Evolutionary conservation across 2,113 vertebrate species (phyloP), one percentile per base, ranked within the genome.

Genomic region (Chiloscyllium plagiosum): DNA sequence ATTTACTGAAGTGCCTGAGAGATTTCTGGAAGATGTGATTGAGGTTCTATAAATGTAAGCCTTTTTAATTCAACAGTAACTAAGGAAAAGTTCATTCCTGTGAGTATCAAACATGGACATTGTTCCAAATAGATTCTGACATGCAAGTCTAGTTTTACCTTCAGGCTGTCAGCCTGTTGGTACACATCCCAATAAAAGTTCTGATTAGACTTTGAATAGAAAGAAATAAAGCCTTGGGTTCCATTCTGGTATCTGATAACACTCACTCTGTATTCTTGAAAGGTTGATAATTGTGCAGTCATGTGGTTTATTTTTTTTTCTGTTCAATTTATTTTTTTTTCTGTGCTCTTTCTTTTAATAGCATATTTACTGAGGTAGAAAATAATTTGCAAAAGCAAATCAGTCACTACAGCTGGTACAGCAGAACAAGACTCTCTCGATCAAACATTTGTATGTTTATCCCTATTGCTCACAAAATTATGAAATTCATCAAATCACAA

Each of bases 81-180:
- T 61, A 56, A 89, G 52, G 86, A 61, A 89, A 61, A 61, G 92
- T 69, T 69, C 22, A 69, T 69, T 94, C 33, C 42, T 94, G 6
- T 94, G 52, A 90, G 52, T 90, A 61, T 65, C 87, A 61, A 61
- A 70, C 92, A 22, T 69, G 92, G 66, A 47, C 33, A 15, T 47
- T 47, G 66, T 70, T 94, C 66, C 19, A 94, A 68, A 69, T 94
- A 26, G 92, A 69, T 69, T 42, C n/a, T 94, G 92, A 94, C n/a
- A 24, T 37, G 37, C 92, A 65, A 26, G 65, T 94, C 37, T 94
- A 24, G 37, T 69, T 94, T 37, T 69, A 94, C 61, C 92, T 42
- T 94, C 65, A 94, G 33, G 65, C 66, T 70, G 66, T 69, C 66
- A 94, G 65, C 20, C 65, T 70, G n/a, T 37, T 69, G 47, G 22